A percentile compares a stretch with the other conserved stretches of the same genome.
These are phyloP conservation scores for Diarsia rubi DNA, from an alignment of 2,888 invertebrate species.

Conservation along the genomic window DNA sequence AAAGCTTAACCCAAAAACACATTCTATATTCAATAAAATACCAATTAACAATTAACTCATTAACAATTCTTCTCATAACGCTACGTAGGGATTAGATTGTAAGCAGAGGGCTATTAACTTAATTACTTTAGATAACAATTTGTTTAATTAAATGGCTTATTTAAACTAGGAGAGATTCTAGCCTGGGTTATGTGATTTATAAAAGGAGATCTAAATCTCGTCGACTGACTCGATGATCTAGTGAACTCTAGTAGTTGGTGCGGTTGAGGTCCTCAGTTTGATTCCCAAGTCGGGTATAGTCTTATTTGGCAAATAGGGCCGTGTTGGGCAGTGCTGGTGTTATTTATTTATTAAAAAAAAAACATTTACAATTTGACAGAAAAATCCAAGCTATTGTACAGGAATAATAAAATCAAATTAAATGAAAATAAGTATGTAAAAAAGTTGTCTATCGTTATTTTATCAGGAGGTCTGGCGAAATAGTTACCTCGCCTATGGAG, in stretches of 20 bases:
- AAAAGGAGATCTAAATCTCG: not conserved
- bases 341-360: too few relatives aligned
- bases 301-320: too few relatives aligned
- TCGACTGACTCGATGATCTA: not conserved
- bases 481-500: too few relatives aligned
- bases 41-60: conserved; percentile 22
- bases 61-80: conserved; percentile 13
- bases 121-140: conserved; percentile 37
- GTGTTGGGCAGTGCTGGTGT: too few relatives aligned
- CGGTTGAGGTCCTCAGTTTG: not conserved
- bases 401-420: too few relatives aligned
- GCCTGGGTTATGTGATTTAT: not conserved
- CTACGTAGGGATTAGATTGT: conserved; percentile 24
- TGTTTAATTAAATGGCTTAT: conserved; percentile 16
- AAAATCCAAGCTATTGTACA: too few relatives aligned
- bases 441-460: too few relatives aligned
- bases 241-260: too few relatives aligned
- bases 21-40: conserved; percentile 27
- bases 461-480: too few relatives aligned
- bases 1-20: conserved; percentile 7
- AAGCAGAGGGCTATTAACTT: conserved; percentile 30
- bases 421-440: too few relatives aligned
- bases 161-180: not conserved
- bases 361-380: too few relatives aligned
- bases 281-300: too few relatives aligned